These are phyloP conservation scores for Psophia crepitans DNA, from an alignment of 2,113 vertebrate genomes.

Conservation along the genomic window DNA sequence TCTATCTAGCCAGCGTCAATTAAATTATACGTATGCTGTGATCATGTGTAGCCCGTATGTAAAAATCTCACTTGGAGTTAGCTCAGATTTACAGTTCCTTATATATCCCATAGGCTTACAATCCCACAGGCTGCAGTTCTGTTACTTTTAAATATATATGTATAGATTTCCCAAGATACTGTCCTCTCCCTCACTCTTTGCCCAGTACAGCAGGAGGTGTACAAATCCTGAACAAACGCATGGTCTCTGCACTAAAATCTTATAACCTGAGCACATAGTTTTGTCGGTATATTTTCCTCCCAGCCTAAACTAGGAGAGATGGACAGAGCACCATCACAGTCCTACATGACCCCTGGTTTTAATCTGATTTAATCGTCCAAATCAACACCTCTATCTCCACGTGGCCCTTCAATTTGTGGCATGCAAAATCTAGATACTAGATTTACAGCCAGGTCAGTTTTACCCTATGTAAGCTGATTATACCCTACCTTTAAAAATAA, in stretches of 20 bases:
- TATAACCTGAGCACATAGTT: background rate
- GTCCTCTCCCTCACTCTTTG: background rate
- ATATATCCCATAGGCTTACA: background rate
- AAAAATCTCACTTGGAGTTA: background rate
- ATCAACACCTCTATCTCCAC: background rate
- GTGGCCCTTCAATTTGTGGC: background rate
- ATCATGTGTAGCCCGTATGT: background rate
- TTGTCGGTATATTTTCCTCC: background rate
- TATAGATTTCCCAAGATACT: background rate
- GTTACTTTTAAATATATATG: background rate
- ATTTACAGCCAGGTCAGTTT: background rate
- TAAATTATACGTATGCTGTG: background rate
- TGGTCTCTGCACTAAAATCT: background rate
- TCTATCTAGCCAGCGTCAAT: background rate
- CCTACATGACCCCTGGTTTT: background rate
- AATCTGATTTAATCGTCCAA: background rate
- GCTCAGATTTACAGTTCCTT: background rate
- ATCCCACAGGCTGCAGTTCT: background rate
- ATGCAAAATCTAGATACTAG: background rate
- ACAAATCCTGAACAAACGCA: background rate
- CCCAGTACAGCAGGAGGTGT: background rate
- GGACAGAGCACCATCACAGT: background rate
- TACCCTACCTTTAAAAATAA: background rate
- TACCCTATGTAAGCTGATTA: background rate
- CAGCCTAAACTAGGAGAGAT: background rate